phyloP scores from a whole-genome alignment of 92 coral and sea anemone genomes.

The Metridium senile region DNA sequence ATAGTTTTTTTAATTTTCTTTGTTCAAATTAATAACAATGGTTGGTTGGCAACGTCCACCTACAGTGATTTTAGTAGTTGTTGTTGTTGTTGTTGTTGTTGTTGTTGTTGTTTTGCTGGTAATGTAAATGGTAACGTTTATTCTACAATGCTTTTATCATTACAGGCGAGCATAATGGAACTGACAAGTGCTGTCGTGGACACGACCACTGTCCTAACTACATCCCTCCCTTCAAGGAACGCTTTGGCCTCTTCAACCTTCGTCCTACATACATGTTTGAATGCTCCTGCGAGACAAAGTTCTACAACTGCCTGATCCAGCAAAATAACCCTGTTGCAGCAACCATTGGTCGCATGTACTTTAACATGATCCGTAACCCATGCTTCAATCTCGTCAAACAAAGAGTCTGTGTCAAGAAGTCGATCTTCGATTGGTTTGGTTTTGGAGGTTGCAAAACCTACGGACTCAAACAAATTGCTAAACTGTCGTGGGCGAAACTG shows the following conservation, averaged over 20 bases:
- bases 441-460: background rate
- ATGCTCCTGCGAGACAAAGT: constrained; percentile 21
- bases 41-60: too few relatives aligned
- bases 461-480: background rate
- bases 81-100: too few relatives aligned
- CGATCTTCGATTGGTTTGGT: background rate
- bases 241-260: constrained; percentile 20
- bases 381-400: constrained; percentile 22
- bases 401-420: constrained; percentile 9
- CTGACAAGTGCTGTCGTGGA: constrained; percentile 31
- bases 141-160: background rate
- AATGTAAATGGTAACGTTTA: background rate
- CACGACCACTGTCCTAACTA: constrained; percentile 35
- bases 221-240: constrained; percentile 23
- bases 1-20: too few relatives aligned
- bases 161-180: constrained; percentile 24
- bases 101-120: too few relatives aligned
- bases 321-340: background rate
- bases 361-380: constrained; percentile 23
- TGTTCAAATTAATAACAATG: too few relatives aligned
- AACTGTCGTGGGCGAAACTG: background rate
- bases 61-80: too few relatives aligned
- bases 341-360: constrained; percentile 26
- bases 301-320: constrained; percentile 27
- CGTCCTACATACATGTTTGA: constrained; percentile 3